Conservation (phyloP, 30 jellyfish, hydroid and myxozoan genomes). For the Cassiopea xamachana region DNA sequence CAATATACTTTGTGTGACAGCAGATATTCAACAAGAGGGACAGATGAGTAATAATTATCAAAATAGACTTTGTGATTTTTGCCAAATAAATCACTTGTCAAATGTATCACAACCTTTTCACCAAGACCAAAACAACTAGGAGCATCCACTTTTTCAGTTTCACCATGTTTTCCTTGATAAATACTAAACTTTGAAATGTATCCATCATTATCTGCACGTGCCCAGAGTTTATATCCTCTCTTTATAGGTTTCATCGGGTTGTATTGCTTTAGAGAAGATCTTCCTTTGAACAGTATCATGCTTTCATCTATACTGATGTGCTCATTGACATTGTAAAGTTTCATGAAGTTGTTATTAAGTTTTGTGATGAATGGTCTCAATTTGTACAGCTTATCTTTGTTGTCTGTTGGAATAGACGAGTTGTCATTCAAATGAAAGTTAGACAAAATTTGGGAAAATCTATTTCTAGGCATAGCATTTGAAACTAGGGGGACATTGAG, state of each 20-base stretch:
- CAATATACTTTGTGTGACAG: not conserved
- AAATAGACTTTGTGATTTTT: slow-evolving; percentile 61
- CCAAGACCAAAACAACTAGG: slow-evolving; percentile 28
- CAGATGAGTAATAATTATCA: slow-evolving; percentile 63
- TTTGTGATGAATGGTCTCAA: slow-evolving; percentile 68
- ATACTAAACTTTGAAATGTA: slow-evolving; percentile 67
- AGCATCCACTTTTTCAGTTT: slow-evolving; percentile 12
- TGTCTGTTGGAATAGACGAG: not conserved
- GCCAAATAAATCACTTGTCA: slow-evolving; percentile 54
- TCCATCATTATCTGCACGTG: slow-evolving; percentile 84
- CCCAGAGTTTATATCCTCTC: slow-evolving; percentile 87
- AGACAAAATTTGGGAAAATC: slow-evolving; percentile 15
- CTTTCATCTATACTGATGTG: slow-evolving; percentile 77
- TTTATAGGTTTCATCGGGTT: slow-evolving; percentile 89
- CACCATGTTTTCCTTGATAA: slow-evolving; percentile 75
- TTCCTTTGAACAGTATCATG: slow-evolving; percentile 84
- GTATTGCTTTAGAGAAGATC: slow-evolving; percentile 82
- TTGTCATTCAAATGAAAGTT: slow-evolving; percentile 37
- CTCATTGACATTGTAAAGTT: slow-evolving; percentile 62
- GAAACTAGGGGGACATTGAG: slow-evolving; percentile 49
- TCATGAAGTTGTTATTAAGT: slow-evolving; percentile 54
- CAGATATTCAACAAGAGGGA: slow-evolving; percentile 63
- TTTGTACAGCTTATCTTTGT: slow-evolving; percentile 37
- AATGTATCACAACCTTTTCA: slow-evolving; percentile 36
- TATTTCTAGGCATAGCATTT: slow-evolving; percentile 12